Conservation (phyloP, 53 echinoderm and acorn worm genomes). For the Holothuria scabra region DNA sequence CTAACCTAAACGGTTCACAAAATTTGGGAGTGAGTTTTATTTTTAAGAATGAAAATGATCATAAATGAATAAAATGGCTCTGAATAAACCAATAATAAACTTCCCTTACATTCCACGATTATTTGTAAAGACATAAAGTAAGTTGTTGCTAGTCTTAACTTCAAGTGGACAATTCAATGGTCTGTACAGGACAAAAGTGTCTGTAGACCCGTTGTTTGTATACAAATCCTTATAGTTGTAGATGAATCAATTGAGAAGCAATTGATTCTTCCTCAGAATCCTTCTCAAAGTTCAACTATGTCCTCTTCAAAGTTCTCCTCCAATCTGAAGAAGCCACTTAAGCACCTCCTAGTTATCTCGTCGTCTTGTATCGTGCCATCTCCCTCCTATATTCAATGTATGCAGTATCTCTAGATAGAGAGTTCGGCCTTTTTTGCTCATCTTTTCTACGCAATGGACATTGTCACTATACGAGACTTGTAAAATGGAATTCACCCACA, state of each 20-base stretch:
- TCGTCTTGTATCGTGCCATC: not conserved
- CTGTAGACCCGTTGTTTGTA: too few relatives aligned
- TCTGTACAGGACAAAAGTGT: too few relatives aligned
- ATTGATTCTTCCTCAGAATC: conserved; percentile 35
- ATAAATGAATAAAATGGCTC: too few relatives aligned
- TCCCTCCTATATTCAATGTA: not conserved
- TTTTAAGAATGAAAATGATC: too few relatives aligned
- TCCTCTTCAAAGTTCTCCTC: conserved; percentile 27
- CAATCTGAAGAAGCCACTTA: conserved; percentile 40
- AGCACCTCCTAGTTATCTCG: conserved; percentile 37
- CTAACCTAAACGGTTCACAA: too few relatives aligned
- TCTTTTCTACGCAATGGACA: not conserved
- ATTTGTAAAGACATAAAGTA: too few relatives aligned
- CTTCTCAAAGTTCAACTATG: conserved; percentile 19
- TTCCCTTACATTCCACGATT: too few relatives aligned
- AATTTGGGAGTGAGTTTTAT: too few relatives aligned
- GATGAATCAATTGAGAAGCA: conserved; percentile 31
- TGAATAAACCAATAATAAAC: too few relatives aligned
- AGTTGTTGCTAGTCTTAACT: too few relatives aligned
- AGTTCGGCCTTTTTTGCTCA: conserved; percentile 1
- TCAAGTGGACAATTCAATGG: too few relatives aligned
- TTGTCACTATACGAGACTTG: conserved; percentile 28
- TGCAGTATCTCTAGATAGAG: too few relatives aligned
- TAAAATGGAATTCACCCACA: not conserved
- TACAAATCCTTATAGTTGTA: conserved; percentile 16